These are phyloP conservation scores for Tolmerus cingulatus DNA, from an alignment of 2,888 invertebrate species.

Conservation along the genomic window DNA sequence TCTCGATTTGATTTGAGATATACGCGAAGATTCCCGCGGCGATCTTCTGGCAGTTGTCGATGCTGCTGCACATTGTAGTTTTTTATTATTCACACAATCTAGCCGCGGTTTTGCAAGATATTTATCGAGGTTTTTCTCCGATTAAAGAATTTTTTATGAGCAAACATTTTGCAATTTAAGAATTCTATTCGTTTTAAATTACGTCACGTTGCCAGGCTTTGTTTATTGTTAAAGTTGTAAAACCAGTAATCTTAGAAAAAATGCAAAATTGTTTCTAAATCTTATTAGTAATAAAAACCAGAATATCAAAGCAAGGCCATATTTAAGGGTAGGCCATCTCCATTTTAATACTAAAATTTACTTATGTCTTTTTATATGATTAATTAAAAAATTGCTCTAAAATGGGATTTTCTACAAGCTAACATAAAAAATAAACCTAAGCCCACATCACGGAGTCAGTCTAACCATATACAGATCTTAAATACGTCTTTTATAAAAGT, in stretches of 20 bases:
- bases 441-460: too few relatives aligned
- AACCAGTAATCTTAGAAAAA: background rate
- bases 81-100: background rate
- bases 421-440: too few relatives aligned
- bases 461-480: too few relatives aligned
- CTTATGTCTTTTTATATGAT: too few relatives aligned
- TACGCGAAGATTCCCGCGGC: background rate
- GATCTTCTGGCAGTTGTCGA: background rate
- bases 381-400: too few relatives aligned
- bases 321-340: too few relatives aligned
- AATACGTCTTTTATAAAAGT: too few relatives aligned
- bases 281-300: background rate
- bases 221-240: background rate
- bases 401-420: too few relatives aligned
- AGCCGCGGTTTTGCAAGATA: background rate
- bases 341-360: too few relatives aligned
- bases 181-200: background rate
- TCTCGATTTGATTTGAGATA: background rate
- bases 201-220: background rate
- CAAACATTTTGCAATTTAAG: background rate
- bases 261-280: background rate
- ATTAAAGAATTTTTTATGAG: background rate
- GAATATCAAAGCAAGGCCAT: too few relatives aligned
- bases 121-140: background rate
- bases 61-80: background rate